Percentiles rank a stretch among this genome's conserved stretches.
phyloP scores from a whole-genome alignment of 2,888 invertebrate genomes.

The Sphaeridia pumilis region DNA sequence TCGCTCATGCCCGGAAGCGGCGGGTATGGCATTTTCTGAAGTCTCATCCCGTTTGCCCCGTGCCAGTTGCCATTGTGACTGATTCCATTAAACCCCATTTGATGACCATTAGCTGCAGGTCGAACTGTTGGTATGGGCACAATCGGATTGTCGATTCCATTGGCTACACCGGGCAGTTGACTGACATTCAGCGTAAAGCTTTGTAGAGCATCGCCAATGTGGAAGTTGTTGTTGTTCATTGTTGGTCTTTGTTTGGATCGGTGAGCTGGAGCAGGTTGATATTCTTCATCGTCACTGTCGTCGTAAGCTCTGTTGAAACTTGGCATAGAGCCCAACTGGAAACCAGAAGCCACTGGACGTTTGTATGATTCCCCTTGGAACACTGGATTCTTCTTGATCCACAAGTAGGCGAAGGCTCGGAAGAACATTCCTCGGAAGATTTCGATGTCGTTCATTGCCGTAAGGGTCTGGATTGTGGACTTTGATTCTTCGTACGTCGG shows the following conservation, averaged over 20 bases:
- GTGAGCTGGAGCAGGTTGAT: background rate
- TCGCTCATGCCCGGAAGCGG: constrained; percentile 10
- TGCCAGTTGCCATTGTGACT: too few species aligned
- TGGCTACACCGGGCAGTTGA: background rate
- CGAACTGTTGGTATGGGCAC: background rate
- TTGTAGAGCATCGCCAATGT: constrained; percentile 7
- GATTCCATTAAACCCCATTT: constrained; percentile 4
- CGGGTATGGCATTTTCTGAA: constrained; percentile 7
- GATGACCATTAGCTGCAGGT: background rate
- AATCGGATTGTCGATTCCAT: background rate
- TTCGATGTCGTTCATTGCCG: constrained; percentile 18
- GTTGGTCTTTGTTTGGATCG: background rate
- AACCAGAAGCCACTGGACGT: constrained; percentile 15
- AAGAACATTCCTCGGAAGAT: constrained; percentile 32
- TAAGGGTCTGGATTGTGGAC: constrained; percentile 23
- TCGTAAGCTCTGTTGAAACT: background rate
- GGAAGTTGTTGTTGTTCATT: constrained; percentile 3
- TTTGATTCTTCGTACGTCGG: constrained; percentile 32
- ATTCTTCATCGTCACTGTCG: background rate
- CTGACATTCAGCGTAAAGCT: constrained; percentile 12
- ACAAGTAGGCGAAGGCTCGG: constrained; percentile 32
- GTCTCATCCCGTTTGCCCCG: too few species aligned
- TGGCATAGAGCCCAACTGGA: constrained; percentile 8
- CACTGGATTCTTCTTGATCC: constrained; percentile 28
- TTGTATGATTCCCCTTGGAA: constrained; percentile 27